These are phyloP conservation scores for Percopsis transmontana DNA, from an alignment of 2,113 vertebrate genomes.

Conservation along the genomic window DNA sequence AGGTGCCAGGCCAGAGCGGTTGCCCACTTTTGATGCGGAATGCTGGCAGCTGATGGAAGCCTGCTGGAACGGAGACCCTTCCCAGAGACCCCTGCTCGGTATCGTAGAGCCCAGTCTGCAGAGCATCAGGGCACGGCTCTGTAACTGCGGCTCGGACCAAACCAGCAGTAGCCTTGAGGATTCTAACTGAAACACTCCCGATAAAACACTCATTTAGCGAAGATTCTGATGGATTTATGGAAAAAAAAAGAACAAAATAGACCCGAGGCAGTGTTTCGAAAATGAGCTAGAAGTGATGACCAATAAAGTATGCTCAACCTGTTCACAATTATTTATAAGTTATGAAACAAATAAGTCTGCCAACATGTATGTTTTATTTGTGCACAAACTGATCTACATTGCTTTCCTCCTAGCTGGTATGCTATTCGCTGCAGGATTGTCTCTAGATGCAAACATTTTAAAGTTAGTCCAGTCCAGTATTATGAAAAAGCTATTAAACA, in stretches of 20 bases:
- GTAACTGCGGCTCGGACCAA: conserved; percentile 73
- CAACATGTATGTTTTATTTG: conserved; percentile 63
- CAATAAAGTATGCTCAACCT: conserved; percentile 20
- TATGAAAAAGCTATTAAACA: conserved; percentile 58
- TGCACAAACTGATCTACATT: conserved; percentile 53
- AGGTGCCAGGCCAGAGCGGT: conserved; percentile 92
- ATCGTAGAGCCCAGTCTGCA: conserved; percentile 95
- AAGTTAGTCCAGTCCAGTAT: conserved; percentile 66
- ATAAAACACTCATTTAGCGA: conserved; percentile 32
- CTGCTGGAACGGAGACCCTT: conserved; percentile 94
- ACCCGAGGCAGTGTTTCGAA: not conserved
- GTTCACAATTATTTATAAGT: conserved; percentile 72
- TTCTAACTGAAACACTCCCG: conserved; percentile 83
- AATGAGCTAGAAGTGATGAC: conserved; percentile 8
- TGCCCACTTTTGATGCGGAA: conserved; percentile 90
- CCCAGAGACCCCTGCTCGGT: conserved; percentile 89
- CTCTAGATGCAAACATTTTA: conserved; percentile 77
- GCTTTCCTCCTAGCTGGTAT: conserved; percentile 52
- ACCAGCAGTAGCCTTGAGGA: conserved; percentile 84
- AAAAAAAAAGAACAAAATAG: not conserved
- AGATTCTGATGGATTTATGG: conserved; percentile 60
- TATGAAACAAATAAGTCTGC: conserved; percentile 49
- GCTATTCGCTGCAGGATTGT: conserved; percentile 72
- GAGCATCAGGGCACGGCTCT: conserved; percentile 91
- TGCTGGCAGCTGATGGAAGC: conserved; percentile 99